Base-by-base conservation (phyloP, 2,888 invertebrate species). In the Lasioglossum villosulum region DNA sequence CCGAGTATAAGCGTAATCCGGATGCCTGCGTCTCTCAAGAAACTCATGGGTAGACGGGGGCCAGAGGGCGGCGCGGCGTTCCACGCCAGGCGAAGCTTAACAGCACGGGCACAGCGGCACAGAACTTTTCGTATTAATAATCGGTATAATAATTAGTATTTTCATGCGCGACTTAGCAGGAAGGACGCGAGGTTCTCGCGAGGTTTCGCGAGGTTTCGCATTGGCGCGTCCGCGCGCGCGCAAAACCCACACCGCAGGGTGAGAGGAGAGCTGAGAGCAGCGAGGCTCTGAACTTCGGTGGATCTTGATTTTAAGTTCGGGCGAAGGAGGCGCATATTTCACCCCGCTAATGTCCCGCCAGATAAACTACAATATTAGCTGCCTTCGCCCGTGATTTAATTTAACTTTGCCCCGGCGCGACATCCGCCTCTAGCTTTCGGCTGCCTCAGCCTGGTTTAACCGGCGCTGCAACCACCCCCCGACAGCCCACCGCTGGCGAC, bases 101-200 rank as follows among this genome's bases (percentile, higher is more conserved):
- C 88, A 80, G 87, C 82, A 78, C 77, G 63, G 80, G 78, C 79
- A 78, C 74, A 86, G 88, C 74, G 76, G 78, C 82, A 74, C 74
- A 83, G 89, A 95, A 95, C 93, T 95, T 95, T 95, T 95, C 94
- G 91, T 94, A 95, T 95, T 95, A 95, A 95, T 95, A 95, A 95
- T 95, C 95, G 93, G 93, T 94, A 93, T 94, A 95, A 95, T 95
- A 95, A 95, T 95, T 95, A 95, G 94, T 94, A 95, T 95, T 95
- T 95, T 95, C 95, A 95, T 94, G 94, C 93, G 93, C 95, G 94
- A 95, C 94, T 95, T 94, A 94, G 92, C 95, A 95, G 94, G 94
- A 94, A 95, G 94, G 94, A 90, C 82, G 90, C 86, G 84, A 73
- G 52, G 75, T 75, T 59, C 66, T 23, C 68, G 68, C 34, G 68